These are phyloP conservation scores for Cheilosia urbana DNA, from an alignment of 2,888 invertebrate species.

Conservation along the genomic window DNA sequence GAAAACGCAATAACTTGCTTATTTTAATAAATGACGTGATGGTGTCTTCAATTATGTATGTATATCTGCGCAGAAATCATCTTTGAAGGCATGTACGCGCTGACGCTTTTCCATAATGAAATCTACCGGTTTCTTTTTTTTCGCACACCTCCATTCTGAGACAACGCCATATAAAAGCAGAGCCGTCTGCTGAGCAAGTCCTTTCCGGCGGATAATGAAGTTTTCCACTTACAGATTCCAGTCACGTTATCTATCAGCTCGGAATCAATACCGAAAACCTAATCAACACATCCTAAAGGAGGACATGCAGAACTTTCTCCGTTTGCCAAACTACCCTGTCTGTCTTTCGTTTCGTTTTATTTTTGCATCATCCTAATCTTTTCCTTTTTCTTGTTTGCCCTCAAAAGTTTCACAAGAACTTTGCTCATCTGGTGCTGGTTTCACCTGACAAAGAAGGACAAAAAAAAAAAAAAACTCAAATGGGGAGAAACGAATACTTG, in stretches of 20 bases:
- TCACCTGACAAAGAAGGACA: slow-evolving; percentile 42
- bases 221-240: slow-evolving; percentile 76
- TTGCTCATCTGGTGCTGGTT: slow-evolving; percentile 58
- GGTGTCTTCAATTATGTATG: slow-evolving; percentile 64
- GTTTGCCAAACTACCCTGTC: slow-evolving; percentile 70
- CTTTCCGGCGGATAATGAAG: slow-evolving; percentile 61
- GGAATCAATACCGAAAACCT: slow-evolving; percentile 81
- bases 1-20: slow-evolving; percentile 47
- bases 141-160: slow-evolving; percentile 48
- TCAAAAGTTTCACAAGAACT: slow-evolving; percentile 18
- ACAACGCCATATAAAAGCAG: slow-evolving; percentile 60
- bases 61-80: slow-evolving; percentile 6
- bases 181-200: slow-evolving; percentile 63
- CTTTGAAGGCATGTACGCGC: slow-evolving; percentile 25
- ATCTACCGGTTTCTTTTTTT: slow-evolving; percentile 53
- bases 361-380: slow-evolving; percentile 23
- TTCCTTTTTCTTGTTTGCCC: slow-evolving; percentile 18
- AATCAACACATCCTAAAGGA: slow-evolving; percentile 78
- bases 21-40: slow-evolving; percentile 71
- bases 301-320: slow-evolving; percentile 72
- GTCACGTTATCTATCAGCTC: slow-evolving; percentile 80
- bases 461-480: neutral
- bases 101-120: slow-evolving; percentile 69
- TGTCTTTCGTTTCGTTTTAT: slow-evolving; percentile 23
- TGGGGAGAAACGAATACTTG: slow-evolving; percentile 30